These are phyloP conservation scores for Botrylloides violaceus DNA, from an alignment of 23 tunicate species.

Conservation along the genomic window DNA sequence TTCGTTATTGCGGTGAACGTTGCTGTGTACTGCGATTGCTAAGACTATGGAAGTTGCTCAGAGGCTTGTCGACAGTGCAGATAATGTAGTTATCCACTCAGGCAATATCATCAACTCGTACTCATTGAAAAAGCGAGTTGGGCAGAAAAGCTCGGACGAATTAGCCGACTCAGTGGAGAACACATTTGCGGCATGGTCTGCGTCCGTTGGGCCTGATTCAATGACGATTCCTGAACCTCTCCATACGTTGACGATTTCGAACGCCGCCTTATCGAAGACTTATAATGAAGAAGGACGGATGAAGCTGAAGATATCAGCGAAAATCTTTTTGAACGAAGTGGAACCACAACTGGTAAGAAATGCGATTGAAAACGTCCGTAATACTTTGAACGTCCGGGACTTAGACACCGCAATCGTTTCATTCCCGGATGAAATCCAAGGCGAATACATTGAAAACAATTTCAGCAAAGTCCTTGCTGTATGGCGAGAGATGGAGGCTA, in stretches of 20 bases:
- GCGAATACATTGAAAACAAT: background rate
- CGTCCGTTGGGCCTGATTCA: background rate
- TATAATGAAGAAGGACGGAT: conserved; percentile 50
- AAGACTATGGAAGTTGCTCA: conserved; percentile 65
- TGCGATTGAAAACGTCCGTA: conserved; percentile 57
- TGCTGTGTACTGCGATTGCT: no score
- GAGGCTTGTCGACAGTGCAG: conserved; percentile 41
- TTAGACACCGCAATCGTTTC: conserved; percentile 66
- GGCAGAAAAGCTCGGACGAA: conserved; percentile 12
- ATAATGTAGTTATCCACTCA: conserved; percentile 38
- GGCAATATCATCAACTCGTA: conserved; percentile 84
- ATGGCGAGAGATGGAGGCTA: conserved; percentile 59
- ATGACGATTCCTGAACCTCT: conserved; percentile 62
- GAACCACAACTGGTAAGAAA: conserved; percentile 45
- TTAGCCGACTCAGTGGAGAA: background rate
- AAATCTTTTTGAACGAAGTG: conserved; percentile 50
- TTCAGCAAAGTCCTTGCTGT: background rate
- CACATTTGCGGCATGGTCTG: background rate
- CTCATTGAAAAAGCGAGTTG: conserved; percentile 46
- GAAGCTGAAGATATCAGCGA: conserved; percentile 61
- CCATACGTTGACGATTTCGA: conserved; percentile 28
- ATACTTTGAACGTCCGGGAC: conserved; percentile 23
- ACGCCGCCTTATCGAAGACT: conserved; percentile 28
- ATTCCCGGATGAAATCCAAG: conserved; percentile 26
- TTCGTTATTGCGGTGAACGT: no score